Evolutionary conservation across 2,113 vertebrate species (phyloP).

Genomic region (Pholis gunnellus): DNA sequence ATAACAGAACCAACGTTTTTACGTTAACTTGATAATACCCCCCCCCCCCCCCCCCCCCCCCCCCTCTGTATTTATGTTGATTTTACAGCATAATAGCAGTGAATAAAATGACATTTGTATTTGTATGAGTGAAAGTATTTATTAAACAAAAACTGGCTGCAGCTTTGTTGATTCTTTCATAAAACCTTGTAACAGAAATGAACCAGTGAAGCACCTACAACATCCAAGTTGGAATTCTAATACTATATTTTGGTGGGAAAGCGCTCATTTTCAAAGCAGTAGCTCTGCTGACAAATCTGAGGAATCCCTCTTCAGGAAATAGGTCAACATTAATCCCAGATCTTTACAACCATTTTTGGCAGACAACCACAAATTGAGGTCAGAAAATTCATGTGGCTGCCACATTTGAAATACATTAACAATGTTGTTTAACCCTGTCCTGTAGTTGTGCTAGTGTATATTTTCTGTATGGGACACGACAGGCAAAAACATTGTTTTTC

Average conservation of each 20-base stretch:
- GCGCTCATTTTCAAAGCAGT: background rate
- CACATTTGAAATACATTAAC: conserved; percentile 4
- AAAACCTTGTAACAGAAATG: background rate
- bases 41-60: too few species aligned
- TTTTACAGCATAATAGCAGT: background rate
- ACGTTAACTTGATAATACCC: too few species aligned
- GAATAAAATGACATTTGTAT: background rate
- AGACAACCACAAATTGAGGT: conserved; percentile 24
- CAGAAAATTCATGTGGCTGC: background rate
- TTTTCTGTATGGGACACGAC: too few species aligned
- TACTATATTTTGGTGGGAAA: background rate
- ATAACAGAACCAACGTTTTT: background rate
- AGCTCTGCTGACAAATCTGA: conserved; percentile 22
- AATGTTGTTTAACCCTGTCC: background rate
- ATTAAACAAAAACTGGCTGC: background rate
- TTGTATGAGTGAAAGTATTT: background rate
- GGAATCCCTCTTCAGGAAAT: conserved; percentile 38
- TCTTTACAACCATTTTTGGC: conserved; percentile 31
- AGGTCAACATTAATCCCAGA: conserved; percentile 42
- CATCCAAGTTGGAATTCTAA: background rate
- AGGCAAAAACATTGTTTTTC: too few species aligned
- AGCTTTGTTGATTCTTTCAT: background rate
- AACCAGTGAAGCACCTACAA: background rate
- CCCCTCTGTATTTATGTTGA: background rate
- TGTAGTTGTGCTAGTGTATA: background rate